phyloP scores from a whole-genome alignment of 1,140 invertebrate genomes.

The Ericerus pela region DNA sequence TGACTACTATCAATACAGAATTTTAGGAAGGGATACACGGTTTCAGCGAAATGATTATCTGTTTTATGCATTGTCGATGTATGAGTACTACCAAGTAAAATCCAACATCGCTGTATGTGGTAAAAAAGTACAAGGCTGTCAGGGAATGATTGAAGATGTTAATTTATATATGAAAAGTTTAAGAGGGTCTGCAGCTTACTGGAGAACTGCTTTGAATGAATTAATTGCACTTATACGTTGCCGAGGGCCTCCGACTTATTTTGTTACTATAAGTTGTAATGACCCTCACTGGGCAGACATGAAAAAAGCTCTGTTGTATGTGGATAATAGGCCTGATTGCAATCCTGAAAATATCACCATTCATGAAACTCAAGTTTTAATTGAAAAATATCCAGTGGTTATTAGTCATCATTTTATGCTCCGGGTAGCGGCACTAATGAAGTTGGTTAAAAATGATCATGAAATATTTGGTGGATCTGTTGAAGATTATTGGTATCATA shows the following conservation, averaged over 20 bases:
- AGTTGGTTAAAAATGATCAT: background rate
- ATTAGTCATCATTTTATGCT: background rate
- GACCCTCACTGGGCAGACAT: background rate
- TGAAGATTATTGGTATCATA: conserved; percentile 25
- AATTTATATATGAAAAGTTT: conserved; percentile 25
- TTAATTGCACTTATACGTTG: conserved; percentile 27
- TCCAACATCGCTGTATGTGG: conserved; percentile 23
- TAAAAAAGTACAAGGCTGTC: too few species aligned
- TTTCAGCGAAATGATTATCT: conserved; percentile 1
- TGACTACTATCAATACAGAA: too few species aligned
- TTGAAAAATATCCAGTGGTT: background rate
- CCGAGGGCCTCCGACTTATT: conserved; percentile 15
- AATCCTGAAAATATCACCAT: background rate
- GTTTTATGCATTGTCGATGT: conserved; percentile 20
- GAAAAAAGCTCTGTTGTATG: background rate
- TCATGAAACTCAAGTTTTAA: background rate
- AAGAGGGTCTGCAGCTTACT: conserved; percentile 25
- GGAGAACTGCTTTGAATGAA: conserved; percentile 26
- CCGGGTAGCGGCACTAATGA: background rate
- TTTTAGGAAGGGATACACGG: background rate
- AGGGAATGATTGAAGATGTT: conserved; percentile 4
- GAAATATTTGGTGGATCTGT: conserved; percentile 19
- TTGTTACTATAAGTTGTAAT: too few species aligned
- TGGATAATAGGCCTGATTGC: too few species aligned
- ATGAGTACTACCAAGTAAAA: conserved; percentile 28